Conservation (phyloP, 1,140 invertebrate genomes). For the Trigoniulus corallinus region DNA sequence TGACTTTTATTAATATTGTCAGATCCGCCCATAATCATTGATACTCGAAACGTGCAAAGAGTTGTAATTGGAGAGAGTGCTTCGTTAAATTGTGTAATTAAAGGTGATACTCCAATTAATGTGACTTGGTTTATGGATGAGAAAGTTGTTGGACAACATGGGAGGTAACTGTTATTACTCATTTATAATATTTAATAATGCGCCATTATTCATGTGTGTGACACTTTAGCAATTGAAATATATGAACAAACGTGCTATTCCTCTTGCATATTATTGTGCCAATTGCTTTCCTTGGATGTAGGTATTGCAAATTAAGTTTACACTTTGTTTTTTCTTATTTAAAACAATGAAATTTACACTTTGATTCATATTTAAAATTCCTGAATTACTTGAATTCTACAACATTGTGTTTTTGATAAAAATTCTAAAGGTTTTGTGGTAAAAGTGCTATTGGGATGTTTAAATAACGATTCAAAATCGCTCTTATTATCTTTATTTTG, state of each 20-base stretch:
- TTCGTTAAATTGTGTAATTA: neutral
- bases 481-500: neutral
- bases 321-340: too few relatives aligned
- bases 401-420: neutral
- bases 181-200: too few relatives aligned
- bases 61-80: neutral
- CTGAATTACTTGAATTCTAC: too few relatives aligned
- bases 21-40: conserved; percentile 1
- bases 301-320: neutral
- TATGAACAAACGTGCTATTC: too few relatives aligned
- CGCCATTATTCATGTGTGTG: too few relatives aligned
- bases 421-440: neutral
- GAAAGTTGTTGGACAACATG: neutral
- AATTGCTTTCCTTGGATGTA: too few relatives aligned
- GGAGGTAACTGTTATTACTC: neutral
- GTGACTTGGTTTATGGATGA: neutral
- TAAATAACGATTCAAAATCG: neutral
- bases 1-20: too few relatives aligned
- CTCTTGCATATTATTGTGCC: too few relatives aligned
- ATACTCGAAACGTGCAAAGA: neutral
- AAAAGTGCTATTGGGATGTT: neutral
- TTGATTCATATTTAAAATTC: too few relatives aligned
- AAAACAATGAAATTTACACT: too few relatives aligned
- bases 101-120: conserved; percentile 1
- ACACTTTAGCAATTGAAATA: too few relatives aligned